These are phyloP conservation scores for Hephaestus fuliginosus DNA, from an alignment of 2,797 vertebrate genomes.

Conservation along the genomic window DNA sequence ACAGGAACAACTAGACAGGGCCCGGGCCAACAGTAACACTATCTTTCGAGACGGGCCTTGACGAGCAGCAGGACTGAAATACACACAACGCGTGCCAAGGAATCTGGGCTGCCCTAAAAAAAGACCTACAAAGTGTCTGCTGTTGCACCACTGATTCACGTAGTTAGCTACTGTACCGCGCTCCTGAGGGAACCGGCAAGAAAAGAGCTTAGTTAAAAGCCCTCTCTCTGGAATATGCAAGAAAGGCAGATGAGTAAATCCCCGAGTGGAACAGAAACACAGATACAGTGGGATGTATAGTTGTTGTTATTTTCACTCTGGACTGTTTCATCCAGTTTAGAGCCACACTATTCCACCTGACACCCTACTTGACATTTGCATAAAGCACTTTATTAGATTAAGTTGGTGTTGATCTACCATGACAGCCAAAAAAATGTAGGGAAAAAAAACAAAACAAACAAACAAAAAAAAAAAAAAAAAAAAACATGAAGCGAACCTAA, in stretches of 20 bases:
- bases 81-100: conserved; percentile 66
- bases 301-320: conserved; percentile 4
- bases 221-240: conserved; percentile 25
- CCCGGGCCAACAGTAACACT: conserved; percentile 71
- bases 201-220: conserved; percentile 34
- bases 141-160: conserved; percentile 57
- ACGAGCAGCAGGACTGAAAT: conserved; percentile 77
- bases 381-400: background rate
- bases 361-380: background rate
- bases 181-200: conserved; percentile 42
- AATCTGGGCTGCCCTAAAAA: conserved; percentile 85
- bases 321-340: background rate
- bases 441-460: no score
- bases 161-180: conserved; percentile 58
- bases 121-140: conserved; percentile 74
- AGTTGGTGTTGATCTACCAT: background rate
- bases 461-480: background rate
- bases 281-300: background rate
- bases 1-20: conserved; percentile 25
- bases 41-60: conserved; percentile 66
- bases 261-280: conserved; percentile 5
- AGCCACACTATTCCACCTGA: background rate
- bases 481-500: background rate
- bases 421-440: background rate
- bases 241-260: conserved; percentile 19